Evolutionary conservation across 2,113 vertebrate species (phyloP).

Genomic region (Cacatua alba): DNA sequence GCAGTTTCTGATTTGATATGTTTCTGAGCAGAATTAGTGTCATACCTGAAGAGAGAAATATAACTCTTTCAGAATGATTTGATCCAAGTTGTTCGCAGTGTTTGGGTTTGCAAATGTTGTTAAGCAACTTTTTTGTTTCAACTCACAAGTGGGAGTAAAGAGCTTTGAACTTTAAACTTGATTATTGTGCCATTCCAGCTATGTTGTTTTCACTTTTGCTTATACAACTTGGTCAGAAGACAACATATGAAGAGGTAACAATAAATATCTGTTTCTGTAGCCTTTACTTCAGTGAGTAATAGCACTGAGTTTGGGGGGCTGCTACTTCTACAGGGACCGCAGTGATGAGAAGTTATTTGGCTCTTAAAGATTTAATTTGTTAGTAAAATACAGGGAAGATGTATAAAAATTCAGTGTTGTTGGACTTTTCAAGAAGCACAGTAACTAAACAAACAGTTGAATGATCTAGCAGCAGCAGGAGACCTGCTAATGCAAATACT

Average conservation of each 20-base stretch:
- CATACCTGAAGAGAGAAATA: not conserved
- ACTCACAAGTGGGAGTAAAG: not conserved
- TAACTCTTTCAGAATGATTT: not conserved
- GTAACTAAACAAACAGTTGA: conserved; percentile 65
- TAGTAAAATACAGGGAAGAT: not conserved
- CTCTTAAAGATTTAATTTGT: not conserved
- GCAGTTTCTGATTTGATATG: not conserved
- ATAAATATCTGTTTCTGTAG: not conserved
- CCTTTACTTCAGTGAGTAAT: not conserved
- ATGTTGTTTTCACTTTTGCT: not conserved
- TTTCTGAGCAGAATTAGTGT: not conserved
- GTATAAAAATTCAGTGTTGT: not conserved
- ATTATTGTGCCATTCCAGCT: not conserved
- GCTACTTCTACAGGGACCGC: not conserved
- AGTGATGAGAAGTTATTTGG: not conserved
- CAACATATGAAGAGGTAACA: not conserved
- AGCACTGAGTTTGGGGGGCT: not conserved
- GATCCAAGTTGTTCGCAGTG: not conserved
- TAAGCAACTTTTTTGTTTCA: not conserved
- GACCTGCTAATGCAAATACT: conserved; percentile 68
- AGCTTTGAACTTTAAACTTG: not conserved
- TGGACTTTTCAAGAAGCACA: conserved; percentile 29
- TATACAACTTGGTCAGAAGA: not conserved
- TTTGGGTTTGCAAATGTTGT: not conserved
- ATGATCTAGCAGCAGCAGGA: conserved; percentile 56